These are phyloP conservation scores for Brachypterus glaber DNA, from an alignment of 2,888 invertebrate species.

Conservation along the genomic window DNA sequence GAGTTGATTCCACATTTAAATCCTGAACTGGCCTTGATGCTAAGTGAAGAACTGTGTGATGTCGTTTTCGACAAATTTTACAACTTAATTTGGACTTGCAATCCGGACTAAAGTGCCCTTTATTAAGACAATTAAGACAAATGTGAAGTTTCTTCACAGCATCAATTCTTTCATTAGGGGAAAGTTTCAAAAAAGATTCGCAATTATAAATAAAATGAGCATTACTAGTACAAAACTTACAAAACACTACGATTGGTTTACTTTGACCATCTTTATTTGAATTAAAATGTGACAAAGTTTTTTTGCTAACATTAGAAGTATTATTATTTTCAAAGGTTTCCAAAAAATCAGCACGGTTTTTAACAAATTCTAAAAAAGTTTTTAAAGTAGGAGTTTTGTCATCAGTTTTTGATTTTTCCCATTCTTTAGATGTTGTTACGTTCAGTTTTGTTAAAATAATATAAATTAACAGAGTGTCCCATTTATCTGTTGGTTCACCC, in stretches of 20 bases:
- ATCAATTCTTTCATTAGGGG: conserved; percentile 6
- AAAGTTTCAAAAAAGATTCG: conserved; percentile 8
- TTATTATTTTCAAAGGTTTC: conserved; percentile 11
- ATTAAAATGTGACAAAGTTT: too few relatives aligned
- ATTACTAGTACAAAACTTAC: too few relatives aligned
- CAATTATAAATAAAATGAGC: conserved; percentile 9
- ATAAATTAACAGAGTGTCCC: conserved; percentile 13
- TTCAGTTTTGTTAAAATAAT: conserved; percentile 12
- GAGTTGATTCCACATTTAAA: too few relatives aligned
- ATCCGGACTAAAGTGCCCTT: conserved; percentile 4
- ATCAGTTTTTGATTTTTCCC: conserved; percentile 13
- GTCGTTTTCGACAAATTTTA: conserved; percentile 3
- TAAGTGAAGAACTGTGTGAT: conserved; percentile 9
- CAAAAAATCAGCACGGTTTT: conserved; percentile 7
- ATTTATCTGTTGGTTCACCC: conserved; percentile 7
- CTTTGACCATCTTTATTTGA: too few relatives aligned
- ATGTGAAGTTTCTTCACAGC: conserved; percentile 4
- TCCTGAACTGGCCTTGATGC: too few relatives aligned
- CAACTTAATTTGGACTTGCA: conserved; percentile 4
- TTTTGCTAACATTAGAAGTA: too few relatives aligned
- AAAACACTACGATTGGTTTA: conserved; percentile 3
- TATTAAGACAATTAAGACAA: conserved; percentile 8
- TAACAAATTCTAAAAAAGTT: conserved; percentile 3
- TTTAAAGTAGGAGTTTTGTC: conserved; percentile 3
- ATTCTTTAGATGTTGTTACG: conserved; percentile 10